phyloP scores from a whole-genome alignment of 2,113 vertebrate species.

The Ochotona curzoniae region DNA sequence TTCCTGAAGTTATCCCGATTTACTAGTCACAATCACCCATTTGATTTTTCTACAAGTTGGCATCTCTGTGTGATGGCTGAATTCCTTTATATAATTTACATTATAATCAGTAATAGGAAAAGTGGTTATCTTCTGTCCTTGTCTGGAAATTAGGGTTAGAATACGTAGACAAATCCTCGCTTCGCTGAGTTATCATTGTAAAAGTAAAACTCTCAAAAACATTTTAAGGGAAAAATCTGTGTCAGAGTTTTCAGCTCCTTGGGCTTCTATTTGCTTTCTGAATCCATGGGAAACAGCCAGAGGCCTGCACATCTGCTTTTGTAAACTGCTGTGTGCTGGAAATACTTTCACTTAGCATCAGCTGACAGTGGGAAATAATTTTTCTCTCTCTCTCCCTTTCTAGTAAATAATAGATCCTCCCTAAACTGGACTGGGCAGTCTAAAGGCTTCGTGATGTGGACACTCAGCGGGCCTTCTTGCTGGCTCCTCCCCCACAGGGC shows the following conservation, averaged over 20 bases:
- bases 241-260: constrained; percentile 24
- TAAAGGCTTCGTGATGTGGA: constrained; percentile 29
- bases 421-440: constrained; percentile 4
- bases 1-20: neutral
- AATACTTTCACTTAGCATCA: constrained; percentile 45
- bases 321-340: constrained; percentile 46
- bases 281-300: constrained; percentile 44
- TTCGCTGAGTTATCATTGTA: neutral
- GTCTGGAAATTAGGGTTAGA: neutral
- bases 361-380: constrained; percentile 41
- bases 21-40: neutral
- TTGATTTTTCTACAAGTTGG: neutral
- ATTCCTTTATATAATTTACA: neutral
- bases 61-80: neutral
- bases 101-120: neutral
- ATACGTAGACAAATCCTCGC: neutral
- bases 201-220: neutral
- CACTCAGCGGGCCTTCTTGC: neutral
- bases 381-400: constrained; percentile 54
- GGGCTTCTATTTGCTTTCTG: constrained; percentile 49
- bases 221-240: neutral
- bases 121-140: neutral
- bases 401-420: constrained; percentile 52
- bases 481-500: neutral
- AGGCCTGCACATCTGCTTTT: constrained; percentile 60